Percentiles rank a stretch among this genome's conserved stretches.
Evolutionary conservation across 2,797 vertebrate genomes (phyloP).

Genomic region (Phalanger gymnotis): DNA sequence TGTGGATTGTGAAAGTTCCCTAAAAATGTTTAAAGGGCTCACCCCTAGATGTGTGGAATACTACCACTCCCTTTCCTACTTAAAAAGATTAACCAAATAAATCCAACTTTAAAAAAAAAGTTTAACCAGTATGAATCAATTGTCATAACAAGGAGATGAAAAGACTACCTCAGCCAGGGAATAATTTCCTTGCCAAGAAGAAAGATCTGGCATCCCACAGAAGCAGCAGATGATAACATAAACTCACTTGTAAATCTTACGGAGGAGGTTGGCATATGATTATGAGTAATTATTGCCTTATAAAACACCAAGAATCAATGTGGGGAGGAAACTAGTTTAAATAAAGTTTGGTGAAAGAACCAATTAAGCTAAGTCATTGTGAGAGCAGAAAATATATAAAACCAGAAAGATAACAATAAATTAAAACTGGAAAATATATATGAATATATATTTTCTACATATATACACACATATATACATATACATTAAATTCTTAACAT

Average conservation of each 20-base stretch:
- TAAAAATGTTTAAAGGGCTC: background rate
- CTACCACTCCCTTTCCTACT: background rate
- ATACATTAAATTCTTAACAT: background rate
- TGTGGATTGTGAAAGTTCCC: background rate
- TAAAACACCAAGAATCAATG: background rate
- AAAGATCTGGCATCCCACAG: background rate
- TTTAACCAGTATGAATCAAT: background rate
- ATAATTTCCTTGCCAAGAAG: background rate
- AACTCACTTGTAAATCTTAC: background rate
- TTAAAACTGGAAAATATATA: background rate
- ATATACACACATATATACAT: too few species aligned
- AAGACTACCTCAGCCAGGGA: background rate
- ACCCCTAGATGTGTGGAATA: background rate
- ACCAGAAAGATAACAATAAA: background rate
- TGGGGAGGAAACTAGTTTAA: background rate
- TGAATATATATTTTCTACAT: background rate
- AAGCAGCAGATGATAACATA: background rate
- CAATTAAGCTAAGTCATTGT: background rate
- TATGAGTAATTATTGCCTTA: background rate
- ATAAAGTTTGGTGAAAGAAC: background rate
- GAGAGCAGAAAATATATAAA: background rate
- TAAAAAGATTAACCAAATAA: background rate
- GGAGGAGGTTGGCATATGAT: background rate
- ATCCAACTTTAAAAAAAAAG: background rate
- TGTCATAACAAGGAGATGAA: background rate